These are phyloP conservation scores for Ctenicera cuprea DNA, from an alignment of 2,888 invertebrate species.

Conservation along the genomic window DNA sequence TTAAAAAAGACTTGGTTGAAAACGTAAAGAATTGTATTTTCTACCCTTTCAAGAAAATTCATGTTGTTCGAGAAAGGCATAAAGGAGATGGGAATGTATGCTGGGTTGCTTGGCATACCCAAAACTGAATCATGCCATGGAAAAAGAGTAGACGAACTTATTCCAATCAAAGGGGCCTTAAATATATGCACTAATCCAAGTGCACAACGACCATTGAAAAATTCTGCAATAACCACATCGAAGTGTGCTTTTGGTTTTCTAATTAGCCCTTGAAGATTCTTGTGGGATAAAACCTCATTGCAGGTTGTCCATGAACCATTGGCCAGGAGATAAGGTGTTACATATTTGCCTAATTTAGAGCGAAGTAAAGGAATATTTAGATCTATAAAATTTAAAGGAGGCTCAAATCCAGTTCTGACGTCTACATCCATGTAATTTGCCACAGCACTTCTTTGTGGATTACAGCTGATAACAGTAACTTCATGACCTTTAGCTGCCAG, in stretches of 20 bases:
- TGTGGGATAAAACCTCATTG: conserved; percentile 57
- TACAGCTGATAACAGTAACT: conserved; percentile 81
- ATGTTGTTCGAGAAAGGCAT: conserved; percentile 66
- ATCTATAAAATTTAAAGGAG: no score
- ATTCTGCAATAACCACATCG: conserved; percentile 81
- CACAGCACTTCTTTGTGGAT: conserved; percentile 68
- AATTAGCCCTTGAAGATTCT: conserved; percentile 64
- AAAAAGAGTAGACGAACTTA: conserved; percentile 74
- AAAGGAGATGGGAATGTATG: conserved; percentile 73
- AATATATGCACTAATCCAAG: conserved; percentile 77
- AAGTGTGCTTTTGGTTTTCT: conserved; percentile 74
- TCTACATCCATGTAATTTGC: conserved; percentile 55
- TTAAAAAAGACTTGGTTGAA: conserved; percentile 42
- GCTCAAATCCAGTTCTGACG: not conserved
- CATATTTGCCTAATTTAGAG: no score
- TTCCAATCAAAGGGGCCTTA: conserved; percentile 77
- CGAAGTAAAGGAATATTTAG: no score
- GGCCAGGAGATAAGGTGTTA: conserved; percentile 40
- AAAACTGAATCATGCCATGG: conserved; percentile 73
- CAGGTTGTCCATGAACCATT: conserved; percentile 40
- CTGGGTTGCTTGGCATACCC: conserved; percentile 73
- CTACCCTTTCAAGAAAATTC: conserved; percentile 68
- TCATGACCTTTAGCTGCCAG: conserved; percentile 78
- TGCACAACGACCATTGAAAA: conserved; percentile 83
- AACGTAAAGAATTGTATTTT: conserved; percentile 68